These are phyloP conservation scores for Meriones psammophilus DNA, from an alignment of 2,797 vertebrate genomes.

Conservation along the genomic window DNA sequence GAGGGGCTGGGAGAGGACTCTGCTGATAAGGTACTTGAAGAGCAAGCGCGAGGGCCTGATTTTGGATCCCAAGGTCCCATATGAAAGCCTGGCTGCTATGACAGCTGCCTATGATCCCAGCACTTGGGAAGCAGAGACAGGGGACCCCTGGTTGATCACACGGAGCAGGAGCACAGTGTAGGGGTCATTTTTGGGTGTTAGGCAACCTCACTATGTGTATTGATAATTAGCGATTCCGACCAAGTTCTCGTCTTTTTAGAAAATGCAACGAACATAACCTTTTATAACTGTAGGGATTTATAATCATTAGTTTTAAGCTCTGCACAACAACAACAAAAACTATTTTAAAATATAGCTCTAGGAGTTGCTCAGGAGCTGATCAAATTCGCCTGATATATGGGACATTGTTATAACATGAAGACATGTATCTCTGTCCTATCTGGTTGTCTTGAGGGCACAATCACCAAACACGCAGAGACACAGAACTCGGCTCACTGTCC, in stretches of 20 bases:
- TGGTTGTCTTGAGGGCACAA: conserved; percentile 13
- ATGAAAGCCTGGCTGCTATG: background rate
- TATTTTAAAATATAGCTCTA: conserved; percentile 22
- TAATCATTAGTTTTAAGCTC: conserved; percentile 40
- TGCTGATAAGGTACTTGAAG: background rate
- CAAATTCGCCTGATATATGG: conserved; percentile 6
- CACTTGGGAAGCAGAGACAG: background rate
- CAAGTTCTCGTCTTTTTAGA: background rate
- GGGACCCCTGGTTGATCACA: too few relatives aligned
- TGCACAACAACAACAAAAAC: conserved; percentile 43
- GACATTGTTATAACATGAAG: background rate
- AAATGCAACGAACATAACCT: background rate
- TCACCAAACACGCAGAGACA: background rate
- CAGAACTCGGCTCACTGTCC: background rate
- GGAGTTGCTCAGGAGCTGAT: background rate
- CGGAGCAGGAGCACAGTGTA: background rate
- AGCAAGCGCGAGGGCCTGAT: too few relatives aligned
- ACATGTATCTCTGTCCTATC: background rate
- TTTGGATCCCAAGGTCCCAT: background rate
- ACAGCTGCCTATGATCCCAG: background rate
- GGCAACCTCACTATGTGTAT: background rate
- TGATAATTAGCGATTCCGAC: conserved; percentile 31
- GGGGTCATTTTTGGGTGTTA: background rate
- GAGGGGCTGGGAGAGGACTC: background rate
- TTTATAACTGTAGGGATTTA: conserved; percentile 32